Percentiles rank a stretch among this genome's conserved stretches.
phyloP scores from a whole-genome alignment of 2,888 invertebrate genomes.

The Enchytraeus crypticus region DNA sequence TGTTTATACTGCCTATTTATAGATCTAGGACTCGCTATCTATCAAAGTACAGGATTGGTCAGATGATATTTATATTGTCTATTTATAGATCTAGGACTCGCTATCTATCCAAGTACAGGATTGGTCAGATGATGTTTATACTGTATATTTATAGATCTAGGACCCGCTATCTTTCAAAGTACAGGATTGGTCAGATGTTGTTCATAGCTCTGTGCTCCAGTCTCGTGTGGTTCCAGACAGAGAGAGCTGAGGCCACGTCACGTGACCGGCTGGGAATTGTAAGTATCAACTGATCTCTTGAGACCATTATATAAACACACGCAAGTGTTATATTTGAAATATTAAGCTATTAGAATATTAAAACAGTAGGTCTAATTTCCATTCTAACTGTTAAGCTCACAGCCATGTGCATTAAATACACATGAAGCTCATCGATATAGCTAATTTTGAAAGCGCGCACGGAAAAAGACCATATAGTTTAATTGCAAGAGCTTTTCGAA shows the following conservation, averaged over 20 bases:
- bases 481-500: too few relatives aligned
- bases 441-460: too few relatives aligned
- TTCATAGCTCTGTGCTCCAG: conserved; percentile 58
- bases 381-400: too few relatives aligned
- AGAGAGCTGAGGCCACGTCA: conserved; percentile 64
- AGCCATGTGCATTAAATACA: too few relatives aligned
- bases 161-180: conserved; percentile 65
- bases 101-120: conserved; percentile 68
- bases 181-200: conserved; percentile 67
- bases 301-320: too few relatives aligned
- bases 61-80: conserved; percentile 57
- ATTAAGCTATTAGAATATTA: too few relatives aligned
- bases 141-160: too few relatives aligned
- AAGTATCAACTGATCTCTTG: conserved; percentile 16
- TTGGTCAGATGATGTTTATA: conserved; percentile 61
- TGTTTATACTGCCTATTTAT: too few relatives aligned
- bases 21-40: conserved; percentile 60
- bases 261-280: conserved; percentile 68
- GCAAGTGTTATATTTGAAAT: too few relatives aligned
- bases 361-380: too few relatives aligned
- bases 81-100: conserved; percentile 56
- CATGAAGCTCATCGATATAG: too few relatives aligned
- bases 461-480: too few relatives aligned
- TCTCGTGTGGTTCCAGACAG: conserved; percentile 68
- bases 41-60: conserved; percentile 67